Evolutionary conservation across 2,113 vertebrate species (phyloP), one percentile per base, ranked within the genome.

Genomic region (Blennius ocellaris): DNA sequence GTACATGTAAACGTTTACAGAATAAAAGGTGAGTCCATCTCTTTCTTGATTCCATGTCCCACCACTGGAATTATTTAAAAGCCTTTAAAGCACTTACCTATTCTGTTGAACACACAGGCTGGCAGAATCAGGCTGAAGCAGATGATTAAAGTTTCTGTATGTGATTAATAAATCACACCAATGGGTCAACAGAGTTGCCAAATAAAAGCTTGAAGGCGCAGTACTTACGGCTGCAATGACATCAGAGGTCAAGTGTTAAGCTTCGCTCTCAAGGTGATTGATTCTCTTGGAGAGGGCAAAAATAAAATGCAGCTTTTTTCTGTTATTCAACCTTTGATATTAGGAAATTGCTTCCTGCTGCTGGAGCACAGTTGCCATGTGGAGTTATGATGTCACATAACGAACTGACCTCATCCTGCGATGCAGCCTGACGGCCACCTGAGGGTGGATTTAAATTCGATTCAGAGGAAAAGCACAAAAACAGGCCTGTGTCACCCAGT

Each of bases 171-270:
- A 75, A 88, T 87, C 87, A 80, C 74, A 64, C 55, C 1, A 3
- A 36, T 15, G 12, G 66, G 72, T 81, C 85, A 88, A 80, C 66
- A 75, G n/a, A 48, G 63, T 52, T 44, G 80, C 75, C 57, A 86
- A 73, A 82, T 80, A 65, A 83, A 80, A 58, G 55, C 76, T 58
- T 69, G 10, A 78, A 71, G 71, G 62, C 81, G 71, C 69, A 74
- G 64, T 73, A 76, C 65, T 76, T 77, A 77, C 64, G 6, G 72
- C 72, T 62, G 60, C 21, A 68, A 83, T 91, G 89, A 92, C 82
- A 90, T 89, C 91, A 92, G 47, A 74, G 90, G 89, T 90, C 74
- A 83, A 67, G 86, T 70, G 87, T 92, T 82, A 90, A 85, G 73
- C 49, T 47, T 54, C 51, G 66, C 69, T 87, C 85, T 90, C 75